Evolutionary conservation across 2,113 vertebrate genomes (phyloP).

Genomic region (Oreochromis tanganicae): DNA sequence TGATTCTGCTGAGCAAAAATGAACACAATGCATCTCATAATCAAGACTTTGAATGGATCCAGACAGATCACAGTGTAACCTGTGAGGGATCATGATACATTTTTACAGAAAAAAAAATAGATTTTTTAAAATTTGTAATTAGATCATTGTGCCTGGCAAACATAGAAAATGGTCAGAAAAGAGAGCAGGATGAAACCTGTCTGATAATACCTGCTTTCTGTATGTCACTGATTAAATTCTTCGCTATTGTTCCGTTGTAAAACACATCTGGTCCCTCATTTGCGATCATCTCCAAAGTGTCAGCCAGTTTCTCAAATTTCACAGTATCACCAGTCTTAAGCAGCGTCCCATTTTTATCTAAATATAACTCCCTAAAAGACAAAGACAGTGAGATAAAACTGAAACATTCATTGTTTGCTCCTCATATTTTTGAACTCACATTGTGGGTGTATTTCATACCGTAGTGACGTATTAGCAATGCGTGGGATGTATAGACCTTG

Average conservation of each 20-base stretch:
- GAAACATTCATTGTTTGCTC: neutral
- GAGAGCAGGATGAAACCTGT: neutral
- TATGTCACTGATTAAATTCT: slow-evolving; percentile 75
- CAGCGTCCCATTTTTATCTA: slow-evolving; percentile 47
- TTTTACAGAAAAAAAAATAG: neutral
- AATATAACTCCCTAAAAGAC: slow-evolving; percentile 53
- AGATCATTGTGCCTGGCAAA: neutral
- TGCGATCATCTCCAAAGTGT: slow-evolving; percentile 77
- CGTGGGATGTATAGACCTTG: slow-evolving; percentile 46
- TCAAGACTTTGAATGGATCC: neutral
- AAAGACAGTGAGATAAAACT: neutral
- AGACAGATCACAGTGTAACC: neutral
- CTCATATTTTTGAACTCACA: neutral
- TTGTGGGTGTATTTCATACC: slow-evolving; percentile 16
- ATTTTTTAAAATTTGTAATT: slow-evolving; percentile 25
- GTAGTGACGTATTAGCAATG: neutral
- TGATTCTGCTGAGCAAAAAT: neutral
- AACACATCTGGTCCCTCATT: slow-evolving; percentile 72
- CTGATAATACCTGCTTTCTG: slow-evolving; percentile 71
- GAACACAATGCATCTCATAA: neutral
- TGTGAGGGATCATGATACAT: neutral
- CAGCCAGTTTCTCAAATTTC: slow-evolving; percentile 73
- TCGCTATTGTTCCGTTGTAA: slow-evolving; percentile 76
- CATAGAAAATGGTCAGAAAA: neutral
- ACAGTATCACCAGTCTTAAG: slow-evolving; percentile 67